Evolutionary conservation across 2,888 invertebrate species (phyloP).

Genomic region (Amaurobius ferox): DNA sequence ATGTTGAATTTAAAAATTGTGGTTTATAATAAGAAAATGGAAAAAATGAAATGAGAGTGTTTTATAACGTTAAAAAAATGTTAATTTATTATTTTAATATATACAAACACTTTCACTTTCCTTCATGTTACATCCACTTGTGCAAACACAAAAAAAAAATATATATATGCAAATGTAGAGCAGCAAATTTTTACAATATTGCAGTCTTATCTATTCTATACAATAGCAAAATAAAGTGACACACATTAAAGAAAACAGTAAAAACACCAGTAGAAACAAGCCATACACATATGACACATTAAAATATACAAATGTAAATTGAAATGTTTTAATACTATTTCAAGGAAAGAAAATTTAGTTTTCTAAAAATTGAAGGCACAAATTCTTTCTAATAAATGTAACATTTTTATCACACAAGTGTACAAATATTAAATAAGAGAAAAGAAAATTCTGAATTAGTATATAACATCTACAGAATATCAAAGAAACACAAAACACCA

Average conservation of each 20-base stretch:
- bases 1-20: no score
- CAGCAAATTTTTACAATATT: conserved; percentile 11
- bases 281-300: neutral
- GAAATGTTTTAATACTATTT: neutral
- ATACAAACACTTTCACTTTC: neutral
- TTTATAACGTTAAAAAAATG: conserved; percentile 11
- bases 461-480: no score
- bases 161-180: neutral
- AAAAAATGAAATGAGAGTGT: no score
- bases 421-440: no score
- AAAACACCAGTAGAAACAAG: neutral
- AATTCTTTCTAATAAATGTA: neutral
- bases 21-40: no score
- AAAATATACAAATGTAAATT: neutral
- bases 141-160: neutral
- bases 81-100: conserved; percentile 14
- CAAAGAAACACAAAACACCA: no score
- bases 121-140: neutral
- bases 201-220: neutral
- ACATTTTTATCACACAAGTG: neutral
- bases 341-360: no score
- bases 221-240: neutral
- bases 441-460: no score
- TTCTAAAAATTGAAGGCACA: neutral
- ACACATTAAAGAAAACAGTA: neutral